Conservation (phyloP, 2,888 invertebrate genomes). For the Tenthredo notha region DNA sequence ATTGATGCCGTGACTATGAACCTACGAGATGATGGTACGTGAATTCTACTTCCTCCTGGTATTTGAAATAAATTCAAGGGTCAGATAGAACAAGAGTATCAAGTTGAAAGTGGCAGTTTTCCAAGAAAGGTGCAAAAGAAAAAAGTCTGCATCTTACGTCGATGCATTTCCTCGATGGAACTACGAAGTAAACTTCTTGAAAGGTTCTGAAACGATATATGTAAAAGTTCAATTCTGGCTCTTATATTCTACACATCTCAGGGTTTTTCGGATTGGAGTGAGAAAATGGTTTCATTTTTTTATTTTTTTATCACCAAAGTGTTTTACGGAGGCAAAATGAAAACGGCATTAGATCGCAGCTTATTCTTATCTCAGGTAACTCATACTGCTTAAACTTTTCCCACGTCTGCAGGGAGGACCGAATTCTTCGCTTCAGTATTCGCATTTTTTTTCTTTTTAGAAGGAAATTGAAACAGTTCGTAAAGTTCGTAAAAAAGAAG, state of each 20-base stretch:
- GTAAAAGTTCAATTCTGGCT: background rate
- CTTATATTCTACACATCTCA: background rate
- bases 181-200: background rate
- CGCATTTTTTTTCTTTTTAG: background rate
- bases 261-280: background rate
- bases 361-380: background rate
- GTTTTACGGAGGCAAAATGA: too few species aligned
- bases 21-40: background rate
- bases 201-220: background rate
- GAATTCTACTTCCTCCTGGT: background rate
- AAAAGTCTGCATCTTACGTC: background rate
- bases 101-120: background rate
- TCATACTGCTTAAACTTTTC: background rate
- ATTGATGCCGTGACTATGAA: background rate
- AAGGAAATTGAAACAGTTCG: conserved; percentile 15
- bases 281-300: background rate
- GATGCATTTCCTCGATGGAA: background rate
- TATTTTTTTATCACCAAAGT: too few species aligned
- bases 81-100: background rate
- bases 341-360: background rate
- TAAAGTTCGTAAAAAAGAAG: background rate
- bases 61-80: background rate
- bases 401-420: background rate
- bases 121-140: background rate
- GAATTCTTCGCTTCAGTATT: background rate